Evolutionary conservation across 2,113 vertebrate genomes (phyloP), one percentile per base, ranked within the genome.

Genomic region (Percopsis transmontana): DNA sequence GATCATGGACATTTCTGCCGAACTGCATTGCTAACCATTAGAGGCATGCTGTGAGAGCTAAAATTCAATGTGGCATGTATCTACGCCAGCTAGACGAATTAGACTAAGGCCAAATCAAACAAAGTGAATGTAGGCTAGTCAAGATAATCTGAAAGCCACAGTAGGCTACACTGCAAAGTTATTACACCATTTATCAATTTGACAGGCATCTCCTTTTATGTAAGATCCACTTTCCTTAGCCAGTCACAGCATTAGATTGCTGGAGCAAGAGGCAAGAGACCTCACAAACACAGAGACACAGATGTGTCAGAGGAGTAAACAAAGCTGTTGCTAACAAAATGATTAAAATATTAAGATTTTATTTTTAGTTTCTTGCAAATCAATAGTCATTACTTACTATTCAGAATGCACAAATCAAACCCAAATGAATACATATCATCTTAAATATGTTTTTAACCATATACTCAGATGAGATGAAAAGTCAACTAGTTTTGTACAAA

Each of bases 141-240:
- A 45, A 47, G 33, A 57, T 60, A 56, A 76, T 81, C 71, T 68
- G 12, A 55, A 41, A 41, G 63, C 66, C 62, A 68, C n/a, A 44
- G 67, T 60, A 50, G 48, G 18, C 0, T 40, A 61, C 58, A 58
- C n/a, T 13, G 40, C 15, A 58, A 47, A 14, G 23, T 18, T 58
- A 70, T 74, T 68, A 19, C 48, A 58, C 45, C 55, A 21, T 44
- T 62, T 20, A 71, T 61, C 61, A 50, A 3, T 56, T 58, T 45
- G 38, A 62, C 44, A 44, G 13, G n/a, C 12, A 12, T 50, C 3
- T 18, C n/a, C n/a, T 51, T 39, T 18, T 48, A 38, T 2, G 1
- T 58, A 52, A 58, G 23, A 52, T 62, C 20, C 14, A 24, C 11
- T 66, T 40, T 24, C 18, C n/a, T 50, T 19, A 15, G 23, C 21